Percentiles rank a stretch among this genome's conserved stretches.
Conservation (phyloP, 2,797 vertebrate genomes). For the Florisuga fusca region DNA sequence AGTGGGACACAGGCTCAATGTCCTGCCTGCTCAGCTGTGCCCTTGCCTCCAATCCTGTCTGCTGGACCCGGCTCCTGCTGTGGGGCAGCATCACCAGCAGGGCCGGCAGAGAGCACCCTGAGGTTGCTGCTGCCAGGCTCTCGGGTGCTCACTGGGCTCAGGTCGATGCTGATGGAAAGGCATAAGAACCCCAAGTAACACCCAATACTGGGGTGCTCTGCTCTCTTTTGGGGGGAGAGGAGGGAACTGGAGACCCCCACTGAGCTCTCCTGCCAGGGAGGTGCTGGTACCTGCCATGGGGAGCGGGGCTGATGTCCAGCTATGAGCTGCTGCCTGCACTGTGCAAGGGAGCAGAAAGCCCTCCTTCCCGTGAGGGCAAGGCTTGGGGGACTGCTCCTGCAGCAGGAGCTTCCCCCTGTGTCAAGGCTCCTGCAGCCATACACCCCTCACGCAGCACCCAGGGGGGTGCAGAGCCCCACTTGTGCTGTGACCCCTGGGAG, state of each 20-base stretch:
- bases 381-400: not conserved
- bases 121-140: not conserved
- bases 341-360: fast-evolving
- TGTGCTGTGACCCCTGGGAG: fast-evolving
- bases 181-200: too few relatives aligned
- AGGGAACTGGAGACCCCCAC: not conserved
- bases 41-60: not conserved
- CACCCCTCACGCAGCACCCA: fast-evolving
- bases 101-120: fast-evolving
- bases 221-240: not conserved
- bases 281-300: not conserved
- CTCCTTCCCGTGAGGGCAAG: not conserved
- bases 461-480: not conserved
- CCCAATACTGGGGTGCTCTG: not conserved
- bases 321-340: not conserved
- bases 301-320: not conserved
- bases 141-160: too few relatives aligned
- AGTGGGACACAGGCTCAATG: not conserved
- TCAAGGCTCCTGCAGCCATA: fast-evolving
- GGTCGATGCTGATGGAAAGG: too few relatives aligned
- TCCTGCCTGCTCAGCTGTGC: not conserved
- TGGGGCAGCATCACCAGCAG: not conserved
- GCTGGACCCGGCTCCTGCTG: not conserved
- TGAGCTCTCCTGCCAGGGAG: not conserved
- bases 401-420: not conserved